Conservation (phyloP, 2,888 invertebrate species). For the Leptarthrus brevirostris region DNA sequence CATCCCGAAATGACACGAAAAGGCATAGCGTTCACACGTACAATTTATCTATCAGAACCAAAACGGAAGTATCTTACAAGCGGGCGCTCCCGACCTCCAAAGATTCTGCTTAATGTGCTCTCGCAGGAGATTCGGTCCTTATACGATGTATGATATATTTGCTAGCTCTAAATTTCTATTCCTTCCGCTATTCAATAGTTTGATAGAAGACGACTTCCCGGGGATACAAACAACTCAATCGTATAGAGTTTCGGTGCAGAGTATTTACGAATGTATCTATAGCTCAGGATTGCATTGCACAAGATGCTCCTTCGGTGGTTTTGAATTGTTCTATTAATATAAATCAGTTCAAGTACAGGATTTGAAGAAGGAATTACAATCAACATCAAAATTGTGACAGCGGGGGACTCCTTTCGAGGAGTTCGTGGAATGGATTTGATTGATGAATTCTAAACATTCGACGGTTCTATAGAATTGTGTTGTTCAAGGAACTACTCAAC, state of each 20-base stretch:
- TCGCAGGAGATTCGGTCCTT: constrained; percentile 4
- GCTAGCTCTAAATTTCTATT: constrained; percentile 34
- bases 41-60: constrained; percentile 51
- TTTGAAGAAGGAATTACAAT: constrained; percentile 44
- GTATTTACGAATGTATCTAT: constrained; percentile 11
- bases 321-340: constrained; percentile 40
- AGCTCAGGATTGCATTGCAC: neutral
- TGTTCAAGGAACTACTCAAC: constrained; percentile 9
- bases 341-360: constrained; percentile 42
- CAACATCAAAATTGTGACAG: constrained; percentile 9
- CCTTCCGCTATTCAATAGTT: constrained; percentile 45
- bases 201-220: constrained; percentile 32
- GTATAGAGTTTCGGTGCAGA: neutral
- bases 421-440: constrained; percentile 31
- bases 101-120: neutral
- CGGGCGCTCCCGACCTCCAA: neutral
- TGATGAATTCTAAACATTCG: constrained; percentile 46
- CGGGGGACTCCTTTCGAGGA: constrained; percentile 6
- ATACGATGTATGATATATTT: constrained; percentile 35
- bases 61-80: constrained; percentile 19
- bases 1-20: constrained; percentile 51
- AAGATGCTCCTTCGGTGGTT: constrained; percentile 12
- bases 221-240: constrained; percentile 40
- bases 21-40: constrained; percentile 50
- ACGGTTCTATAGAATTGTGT: constrained; percentile 6